Percentiles rank a stretch among this genome's conserved stretches.
These are phyloP conservation scores for Pectinophora gossypiella DNA, from an alignment of 1,140 invertebrate genomes.

Conservation along the genomic window DNA sequence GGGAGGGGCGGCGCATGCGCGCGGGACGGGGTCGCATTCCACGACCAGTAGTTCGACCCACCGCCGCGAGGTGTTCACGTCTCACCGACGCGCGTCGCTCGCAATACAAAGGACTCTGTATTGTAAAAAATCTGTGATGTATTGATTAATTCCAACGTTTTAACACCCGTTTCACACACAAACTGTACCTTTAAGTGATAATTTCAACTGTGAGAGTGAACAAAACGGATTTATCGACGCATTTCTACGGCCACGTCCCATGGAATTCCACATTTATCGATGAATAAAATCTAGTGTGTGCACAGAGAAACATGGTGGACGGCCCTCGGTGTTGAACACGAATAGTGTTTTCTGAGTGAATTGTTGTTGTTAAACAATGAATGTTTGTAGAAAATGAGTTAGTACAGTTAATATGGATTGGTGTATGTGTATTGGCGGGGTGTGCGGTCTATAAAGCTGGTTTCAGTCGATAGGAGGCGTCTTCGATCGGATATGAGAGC, in stretches of 20 bases:
- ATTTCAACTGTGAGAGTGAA: slow-evolving; percentile 12
- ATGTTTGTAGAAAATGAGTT: slow-evolving; percentile 27
- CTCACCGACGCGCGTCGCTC: slow-evolving; percentile 38
- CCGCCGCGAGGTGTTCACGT: slow-evolving; percentile 54
- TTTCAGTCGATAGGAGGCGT: slow-evolving; percentile 8
- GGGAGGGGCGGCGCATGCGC: slow-evolving; percentile 53
- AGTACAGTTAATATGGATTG: slow-evolving; percentile 60
- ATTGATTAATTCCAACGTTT: slow-evolving; percentile 73
- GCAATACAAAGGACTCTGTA: slow-evolving; percentile 71
- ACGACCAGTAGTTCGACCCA: slow-evolving; percentile 51
- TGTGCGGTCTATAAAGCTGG: slow-evolving; percentile 5
- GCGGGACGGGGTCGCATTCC: slow-evolving; percentile 52
- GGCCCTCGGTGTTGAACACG: slow-evolving; percentile 40
- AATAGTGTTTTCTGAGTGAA: slow-evolving; percentile 57
- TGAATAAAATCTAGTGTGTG: slow-evolving; percentile 69
- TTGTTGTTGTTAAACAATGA: slow-evolving; percentile 38
- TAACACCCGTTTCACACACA: slow-evolving; percentile 34
- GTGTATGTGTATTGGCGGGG: slow-evolving; percentile 28
- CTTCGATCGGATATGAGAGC: slow-evolving; percentile 49
- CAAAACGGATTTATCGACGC: slow-evolving; percentile 35
- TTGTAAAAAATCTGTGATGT: slow-evolving; percentile 75
- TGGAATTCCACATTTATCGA: slow-evolving; percentile 73
- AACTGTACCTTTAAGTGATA: slow-evolving; percentile 14
- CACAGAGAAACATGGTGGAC: slow-evolving; percentile 66
- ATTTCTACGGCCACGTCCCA: slow-evolving; percentile 62